Evolutionary conservation across 2,888 invertebrate species (phyloP).

Genomic region (Oscheius sp.): DNA sequence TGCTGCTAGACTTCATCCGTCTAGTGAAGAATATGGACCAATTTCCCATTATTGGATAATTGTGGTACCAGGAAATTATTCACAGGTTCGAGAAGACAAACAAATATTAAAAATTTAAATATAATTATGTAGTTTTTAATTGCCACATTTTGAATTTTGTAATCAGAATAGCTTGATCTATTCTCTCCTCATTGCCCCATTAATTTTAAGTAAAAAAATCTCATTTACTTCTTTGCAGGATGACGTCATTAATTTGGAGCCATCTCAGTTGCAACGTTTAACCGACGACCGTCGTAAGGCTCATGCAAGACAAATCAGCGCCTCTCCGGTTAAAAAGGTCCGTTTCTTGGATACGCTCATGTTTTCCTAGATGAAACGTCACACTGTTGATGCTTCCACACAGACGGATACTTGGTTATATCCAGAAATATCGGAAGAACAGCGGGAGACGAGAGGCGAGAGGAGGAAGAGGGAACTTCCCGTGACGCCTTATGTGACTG

Average conservation of each 20-base stretch:
- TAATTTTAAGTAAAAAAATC: not conserved
- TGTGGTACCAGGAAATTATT: slow-evolving; percentile 84
- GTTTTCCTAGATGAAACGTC: slow-evolving; percentile 12
- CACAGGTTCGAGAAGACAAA: slow-evolving; percentile 37
- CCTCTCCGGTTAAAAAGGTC: slow-evolving; percentile 44
- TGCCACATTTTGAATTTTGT: not conserved
- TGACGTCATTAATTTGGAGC: slow-evolving; percentile 54
- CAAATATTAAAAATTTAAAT: no score
- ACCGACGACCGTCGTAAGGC: slow-evolving; percentile 44
- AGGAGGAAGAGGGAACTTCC: slow-evolving; percentile 23
- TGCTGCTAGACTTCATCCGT: slow-evolving; percentile 76
- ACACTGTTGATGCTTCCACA: slow-evolving; percentile 1
- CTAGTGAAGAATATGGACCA: slow-evolving; percentile 96
- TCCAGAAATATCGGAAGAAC: slow-evolving; percentile 6
- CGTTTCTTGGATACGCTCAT: not conserved
- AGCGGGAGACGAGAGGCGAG: not conserved
- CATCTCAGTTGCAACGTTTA: slow-evolving; percentile 42
- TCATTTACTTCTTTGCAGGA: slow-evolving; percentile 45
- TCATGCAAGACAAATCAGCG: slow-evolving; percentile 38
- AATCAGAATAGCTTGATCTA: no score
- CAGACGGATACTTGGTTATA: slow-evolving; percentile 16
- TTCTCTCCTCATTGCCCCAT: no score
- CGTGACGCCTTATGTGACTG: slow-evolving; percentile 55
- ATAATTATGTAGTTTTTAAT: slow-evolving; percentile 2
- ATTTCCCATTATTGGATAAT: slow-evolving; percentile 95